These are phyloP conservation scores for Apamea anceps DNA, from an alignment of 2,888 invertebrate species.

Conservation along the genomic window DNA sequence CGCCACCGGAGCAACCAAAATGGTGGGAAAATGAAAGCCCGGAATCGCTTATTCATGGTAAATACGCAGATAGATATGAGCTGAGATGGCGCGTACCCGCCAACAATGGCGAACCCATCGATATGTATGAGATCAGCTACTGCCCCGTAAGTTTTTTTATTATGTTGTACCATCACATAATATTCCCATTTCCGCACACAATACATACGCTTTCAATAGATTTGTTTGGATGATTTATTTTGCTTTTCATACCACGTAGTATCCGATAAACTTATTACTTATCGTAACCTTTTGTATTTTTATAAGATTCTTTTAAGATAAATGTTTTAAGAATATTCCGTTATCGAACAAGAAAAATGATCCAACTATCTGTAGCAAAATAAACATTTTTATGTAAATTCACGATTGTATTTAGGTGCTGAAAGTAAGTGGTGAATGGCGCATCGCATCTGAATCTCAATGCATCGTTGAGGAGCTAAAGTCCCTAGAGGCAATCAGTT, in stretches of 20 bases:
- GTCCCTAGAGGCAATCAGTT: conserved; percentile 91
- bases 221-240: conserved; percentile 83
- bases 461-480: conserved; percentile 91
- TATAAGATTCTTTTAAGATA: conserved; percentile 22
- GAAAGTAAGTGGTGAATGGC: conserved; percentile 93
- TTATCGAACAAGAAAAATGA: conserved; percentile 19
- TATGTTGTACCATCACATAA: conserved; percentile 54
- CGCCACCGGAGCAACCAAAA: conserved; percentile 92
- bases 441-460: conserved; percentile 86
- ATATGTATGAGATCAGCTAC: conserved; percentile 94
- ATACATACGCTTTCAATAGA: conserved; percentile 61
- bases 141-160: conserved; percentile 92
- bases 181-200: conserved; percentile 56
- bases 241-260: conserved; percentile 37
- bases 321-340: conserved; percentile 20
- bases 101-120: conserved; percentile 97
- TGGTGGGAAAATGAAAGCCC: conserved; percentile 86
- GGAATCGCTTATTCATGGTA: conserved; percentile 86
- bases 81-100: conserved; percentile 96
- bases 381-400: conserved; percentile 24
- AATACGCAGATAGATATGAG: conserved; percentile 94
- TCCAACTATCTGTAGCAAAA: not conserved
- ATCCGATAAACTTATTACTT: conserved; percentile 56
- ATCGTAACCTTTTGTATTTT: conserved; percentile 25
- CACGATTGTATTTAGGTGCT: conserved; percentile 87